phyloP scores from a whole-genome alignment of 1,140 invertebrate species.

The Portunus trituberculatus region DNA sequence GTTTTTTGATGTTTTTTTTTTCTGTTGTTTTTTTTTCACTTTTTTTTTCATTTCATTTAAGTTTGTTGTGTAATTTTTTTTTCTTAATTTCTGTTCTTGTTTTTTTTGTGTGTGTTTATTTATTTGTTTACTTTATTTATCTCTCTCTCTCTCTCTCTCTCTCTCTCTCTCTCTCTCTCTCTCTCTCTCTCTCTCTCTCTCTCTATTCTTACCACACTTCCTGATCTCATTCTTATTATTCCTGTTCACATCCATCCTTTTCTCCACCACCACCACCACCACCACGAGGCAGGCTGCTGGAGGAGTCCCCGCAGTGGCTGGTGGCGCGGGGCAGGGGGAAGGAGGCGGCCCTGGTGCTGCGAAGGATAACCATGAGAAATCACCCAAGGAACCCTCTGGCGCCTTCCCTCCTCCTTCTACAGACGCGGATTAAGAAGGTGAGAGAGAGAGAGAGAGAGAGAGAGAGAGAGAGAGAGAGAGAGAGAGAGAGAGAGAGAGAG shows the following conservation, averaged over 20 bases:
- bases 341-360: not conserved
- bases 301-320: conserved; percentile 56
- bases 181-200: not conserved
- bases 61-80: too few species aligned
- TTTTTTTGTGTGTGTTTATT: too few species aligned
- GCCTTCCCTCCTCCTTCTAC: not conserved
- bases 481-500: conserved; percentile 52
- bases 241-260: not conserved
- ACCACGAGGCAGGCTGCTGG: conserved; percentile 16
- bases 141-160: not conserved
- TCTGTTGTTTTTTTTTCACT: not conserved
- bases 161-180: not conserved
- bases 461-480: conserved; percentile 40
- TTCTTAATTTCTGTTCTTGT: too few species aligned
- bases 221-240: not conserved
- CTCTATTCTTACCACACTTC: not conserved
- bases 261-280: not conserved
- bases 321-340: not conserved
- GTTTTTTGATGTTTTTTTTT: not conserved
- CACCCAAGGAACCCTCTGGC: not conserved
- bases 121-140: not conserved
- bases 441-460: not conserved
- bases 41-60: too few species aligned
- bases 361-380: not conserved
- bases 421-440: not conserved